phyloP scores from a whole-genome alignment of 2,888 invertebrate genomes.

The Tenthredo distinguenda region DNA sequence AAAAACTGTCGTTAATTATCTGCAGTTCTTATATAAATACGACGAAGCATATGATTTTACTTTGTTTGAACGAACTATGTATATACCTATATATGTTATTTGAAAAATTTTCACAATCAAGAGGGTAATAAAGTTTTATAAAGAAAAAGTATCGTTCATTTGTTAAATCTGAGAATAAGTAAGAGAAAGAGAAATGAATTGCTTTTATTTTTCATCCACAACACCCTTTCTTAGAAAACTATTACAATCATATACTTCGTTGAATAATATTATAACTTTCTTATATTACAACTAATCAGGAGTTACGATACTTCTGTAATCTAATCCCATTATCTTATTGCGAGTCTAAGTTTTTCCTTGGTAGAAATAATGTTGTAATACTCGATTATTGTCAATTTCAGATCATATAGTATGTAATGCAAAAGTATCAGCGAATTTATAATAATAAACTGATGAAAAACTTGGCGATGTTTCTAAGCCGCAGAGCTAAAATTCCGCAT shows the following conservation, averaged over 20 bases:
- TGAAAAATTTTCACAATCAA: background rate
- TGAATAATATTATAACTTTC: conserved; percentile 13
- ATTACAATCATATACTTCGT: background rate
- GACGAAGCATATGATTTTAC: background rate
- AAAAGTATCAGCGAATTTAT: too few relatives aligned
- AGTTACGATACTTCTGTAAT: background rate
- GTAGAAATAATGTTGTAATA: too few relatives aligned
- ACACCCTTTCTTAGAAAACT: background rate
- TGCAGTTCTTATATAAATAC: background rate
- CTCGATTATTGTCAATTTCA: too few relatives aligned
- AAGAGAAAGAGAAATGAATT: background rate
- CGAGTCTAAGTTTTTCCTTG: background rate
- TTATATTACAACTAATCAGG: background rate
- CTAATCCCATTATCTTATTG: background rate
- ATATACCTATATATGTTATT: background rate
- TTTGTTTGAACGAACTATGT: background rate
- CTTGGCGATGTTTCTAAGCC: too few relatives aligned
- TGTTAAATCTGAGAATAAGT: background rate
- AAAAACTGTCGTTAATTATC: conserved; percentile 3
- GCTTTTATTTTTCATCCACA: background rate
- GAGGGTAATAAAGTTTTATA: background rate
- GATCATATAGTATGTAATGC: too few relatives aligned
- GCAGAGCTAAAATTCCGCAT: background rate
- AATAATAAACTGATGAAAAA: too few relatives aligned
- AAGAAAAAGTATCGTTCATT: background rate